Evolutionary conservation across 2,113 vertebrate species (phyloP).

Genomic region (Corythaeola cristata): DNA sequence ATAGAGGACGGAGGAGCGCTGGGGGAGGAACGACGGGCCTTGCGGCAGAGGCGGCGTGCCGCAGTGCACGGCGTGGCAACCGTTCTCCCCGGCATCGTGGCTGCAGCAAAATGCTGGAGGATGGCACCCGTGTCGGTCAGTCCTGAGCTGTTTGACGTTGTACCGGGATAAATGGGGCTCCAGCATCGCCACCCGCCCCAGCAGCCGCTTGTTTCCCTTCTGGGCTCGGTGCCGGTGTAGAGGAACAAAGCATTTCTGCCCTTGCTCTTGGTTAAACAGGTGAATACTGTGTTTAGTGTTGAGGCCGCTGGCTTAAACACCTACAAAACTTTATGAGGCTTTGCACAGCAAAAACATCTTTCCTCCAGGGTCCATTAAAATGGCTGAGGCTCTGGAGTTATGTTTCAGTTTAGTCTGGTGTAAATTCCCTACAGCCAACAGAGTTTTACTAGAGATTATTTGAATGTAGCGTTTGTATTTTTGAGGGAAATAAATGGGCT

Average conservation of each 20-base stretch:
- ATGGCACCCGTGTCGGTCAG: background rate
- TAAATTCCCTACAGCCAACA: background rate
- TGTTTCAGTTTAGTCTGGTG: background rate
- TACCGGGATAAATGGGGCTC: background rate
- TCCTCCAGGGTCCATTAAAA: background rate
- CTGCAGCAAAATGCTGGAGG: background rate
- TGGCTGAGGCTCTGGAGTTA: background rate
- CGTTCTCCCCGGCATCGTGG: background rate
- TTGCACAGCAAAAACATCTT: background rate
- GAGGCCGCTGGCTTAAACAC: background rate
- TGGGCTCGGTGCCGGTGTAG: background rate
- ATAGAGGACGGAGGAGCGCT: background rate
- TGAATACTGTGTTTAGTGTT: background rate
- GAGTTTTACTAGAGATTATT: background rate
- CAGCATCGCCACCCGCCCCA: accelerated
- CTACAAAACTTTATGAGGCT: background rate
- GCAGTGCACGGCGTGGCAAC: accelerated
- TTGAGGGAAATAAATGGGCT: background rate
- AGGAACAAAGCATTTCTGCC: background rate
- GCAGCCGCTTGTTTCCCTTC: background rate
- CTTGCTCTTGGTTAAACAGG: background rate
- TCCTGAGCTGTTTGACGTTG: background rate
- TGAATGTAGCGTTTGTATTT: background rate
- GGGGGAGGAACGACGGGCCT: background rate
- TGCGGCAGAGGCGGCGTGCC: background rate